Evolutionary conservation across 2,797 vertebrate species (phyloP), one percentile per base, ranked within the genome.

Genomic region (Macropodus opercularis): DNA sequence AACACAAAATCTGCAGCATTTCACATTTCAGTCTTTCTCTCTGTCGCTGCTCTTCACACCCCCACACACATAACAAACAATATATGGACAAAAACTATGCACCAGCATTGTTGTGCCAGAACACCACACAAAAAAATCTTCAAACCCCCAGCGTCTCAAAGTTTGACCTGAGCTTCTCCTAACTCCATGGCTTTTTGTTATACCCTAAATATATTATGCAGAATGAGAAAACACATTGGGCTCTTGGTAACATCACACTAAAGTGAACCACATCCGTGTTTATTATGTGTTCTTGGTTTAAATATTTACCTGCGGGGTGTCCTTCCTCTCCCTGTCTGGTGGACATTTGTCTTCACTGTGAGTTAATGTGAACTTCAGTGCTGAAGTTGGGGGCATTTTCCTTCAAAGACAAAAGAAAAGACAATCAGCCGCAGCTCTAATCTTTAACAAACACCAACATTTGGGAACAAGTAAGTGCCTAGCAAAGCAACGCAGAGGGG

Each of bases 221-320:
- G 5, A 24, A 19, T 13, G 26, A 53, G 11, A 23, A 50, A 5
- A 15, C 24, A 19, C 35, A 29, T 58, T 40, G 7, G 62, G 24
- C 26, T 41, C 44, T 46, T 42, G 18, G 31, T 26, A 55, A 23
- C 8, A 43, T 18, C 13, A 27, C 50, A 17, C 19, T 17, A 8
- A 49, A 39, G 19, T 21, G 35, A 59, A 61, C 40, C 14, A 40
- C n/a, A 23, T 27, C n/a, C 31, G 27, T 21, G 47, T 18, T 42
- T 36, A 42, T 27, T 36, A 26, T 43, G 15, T 63, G 17, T 51
- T 40, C 2, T 34, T 48, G 18, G 54, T 53, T 64, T 24, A 17
- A 50, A 64, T 64, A 84, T 73, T 70, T 74, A 89, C 88, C 88
- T 84, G 72, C 49, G 49, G 63, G 51, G 38, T 59, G 58, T 3